Conservation (phyloP, 2,113 vertebrate species). For the Melozone crissalis region DNA sequence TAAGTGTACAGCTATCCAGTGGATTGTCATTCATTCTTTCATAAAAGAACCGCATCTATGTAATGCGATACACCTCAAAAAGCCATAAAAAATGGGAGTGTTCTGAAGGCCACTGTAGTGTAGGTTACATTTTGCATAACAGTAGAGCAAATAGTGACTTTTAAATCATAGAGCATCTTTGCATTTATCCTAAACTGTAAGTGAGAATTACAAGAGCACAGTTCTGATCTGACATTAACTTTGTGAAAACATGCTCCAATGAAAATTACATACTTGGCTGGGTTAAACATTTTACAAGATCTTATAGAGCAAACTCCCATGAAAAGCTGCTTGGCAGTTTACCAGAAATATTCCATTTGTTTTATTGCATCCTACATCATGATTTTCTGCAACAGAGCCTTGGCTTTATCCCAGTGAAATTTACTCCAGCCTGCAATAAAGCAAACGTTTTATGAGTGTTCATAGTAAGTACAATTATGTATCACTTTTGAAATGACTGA, state of each 20-base stretch:
- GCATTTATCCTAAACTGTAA: not conserved
- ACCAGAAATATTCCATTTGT: not conserved
- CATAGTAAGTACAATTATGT: not conserved
- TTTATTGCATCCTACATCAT: not conserved
- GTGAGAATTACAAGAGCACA: not conserved
- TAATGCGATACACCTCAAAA: not conserved
- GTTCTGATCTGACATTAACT: not conserved
- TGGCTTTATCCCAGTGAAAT: not conserved
- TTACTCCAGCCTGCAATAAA: not conserved
- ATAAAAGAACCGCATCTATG: not conserved
- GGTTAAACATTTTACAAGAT: not conserved
- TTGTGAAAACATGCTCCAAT: not conserved
- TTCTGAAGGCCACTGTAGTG: not conserved
- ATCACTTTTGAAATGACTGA: not conserved
- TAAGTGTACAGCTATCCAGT: not conserved
- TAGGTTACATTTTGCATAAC: not conserved
- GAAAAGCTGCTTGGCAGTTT: not conserved
- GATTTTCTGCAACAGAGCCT: not conserved
- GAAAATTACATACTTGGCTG: not conserved
- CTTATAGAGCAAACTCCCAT: not conserved
- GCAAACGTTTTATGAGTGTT: not conserved
- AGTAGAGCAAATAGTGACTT: not conserved
- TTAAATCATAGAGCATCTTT: not conserved
- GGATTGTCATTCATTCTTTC: not conserved
- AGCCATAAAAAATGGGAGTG: not conserved